These are phyloP conservation scores for Phymanthus crucifer DNA, from an alignment of 92 coral and sea anemone species.

Conservation along the genomic window DNA sequence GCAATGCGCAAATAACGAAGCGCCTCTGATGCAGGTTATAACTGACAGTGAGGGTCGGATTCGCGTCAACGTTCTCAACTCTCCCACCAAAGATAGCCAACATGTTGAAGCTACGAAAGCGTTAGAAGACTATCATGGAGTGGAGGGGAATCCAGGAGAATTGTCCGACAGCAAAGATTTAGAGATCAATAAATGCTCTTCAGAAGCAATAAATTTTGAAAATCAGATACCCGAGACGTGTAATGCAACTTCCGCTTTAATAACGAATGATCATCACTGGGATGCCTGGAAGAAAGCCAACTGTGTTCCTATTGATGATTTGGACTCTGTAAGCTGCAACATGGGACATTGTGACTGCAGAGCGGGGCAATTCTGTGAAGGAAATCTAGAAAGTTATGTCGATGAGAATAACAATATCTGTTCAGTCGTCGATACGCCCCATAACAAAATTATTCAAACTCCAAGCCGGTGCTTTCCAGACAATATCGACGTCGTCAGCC, in stretches of 20 bases:
- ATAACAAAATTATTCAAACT: not conserved
- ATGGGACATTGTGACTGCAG: not conserved
- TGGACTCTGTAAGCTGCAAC: not conserved
- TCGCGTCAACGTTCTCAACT: not conserved
- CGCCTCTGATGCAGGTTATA: conserved; percentile 10
- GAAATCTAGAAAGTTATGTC: not conserved
- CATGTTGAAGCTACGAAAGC: not conserved
- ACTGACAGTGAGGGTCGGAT: conserved; percentile 26
- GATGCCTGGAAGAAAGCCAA: not conserved
- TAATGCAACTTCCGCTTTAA: not conserved
- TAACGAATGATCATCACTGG: not conserved
- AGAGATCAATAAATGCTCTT: not conserved
- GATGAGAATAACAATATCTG: not conserved
- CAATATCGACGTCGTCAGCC: not conserved
- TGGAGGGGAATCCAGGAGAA: not conserved
- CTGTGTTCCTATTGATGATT: not conserved
- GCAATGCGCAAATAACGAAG: not conserved
- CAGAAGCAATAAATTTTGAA: not conserved
- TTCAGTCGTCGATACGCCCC: not conserved
- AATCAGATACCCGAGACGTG: not conserved
- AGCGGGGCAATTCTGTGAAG: not conserved
- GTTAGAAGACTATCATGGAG: not conserved
- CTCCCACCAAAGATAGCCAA: not conserved
- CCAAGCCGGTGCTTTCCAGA: not conserved
- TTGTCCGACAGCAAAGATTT: not conserved